phyloP scores from a whole-genome alignment of 2,797 vertebrate species.

The Crypturellus tataupa region DNA sequence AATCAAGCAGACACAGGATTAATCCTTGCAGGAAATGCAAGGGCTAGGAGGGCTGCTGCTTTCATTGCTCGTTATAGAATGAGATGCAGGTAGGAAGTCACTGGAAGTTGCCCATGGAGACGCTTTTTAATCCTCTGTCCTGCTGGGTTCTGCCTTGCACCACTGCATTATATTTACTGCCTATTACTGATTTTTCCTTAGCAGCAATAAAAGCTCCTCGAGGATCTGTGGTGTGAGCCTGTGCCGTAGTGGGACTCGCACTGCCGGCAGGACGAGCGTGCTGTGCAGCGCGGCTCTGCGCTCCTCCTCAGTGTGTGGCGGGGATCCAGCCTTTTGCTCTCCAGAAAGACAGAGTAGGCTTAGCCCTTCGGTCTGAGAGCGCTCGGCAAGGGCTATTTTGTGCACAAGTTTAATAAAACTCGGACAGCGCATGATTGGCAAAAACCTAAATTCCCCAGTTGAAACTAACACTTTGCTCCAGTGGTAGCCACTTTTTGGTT shows the following conservation, averaged over 20 bases:
- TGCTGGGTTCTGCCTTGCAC: not conserved
- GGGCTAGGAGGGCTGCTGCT: not conserved
- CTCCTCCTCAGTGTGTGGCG: rapidly evolving
- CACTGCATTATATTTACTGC: not conserved
- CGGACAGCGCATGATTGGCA: not conserved
- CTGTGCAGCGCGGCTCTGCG: not conserved
- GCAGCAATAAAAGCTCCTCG: not conserved
- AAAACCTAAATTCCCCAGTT: not conserved
- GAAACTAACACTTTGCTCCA: rapidly evolving
- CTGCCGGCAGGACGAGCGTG: not conserved
- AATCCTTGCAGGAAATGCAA: not conserved
- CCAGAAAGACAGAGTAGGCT: not conserved
- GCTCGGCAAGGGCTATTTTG: not conserved
- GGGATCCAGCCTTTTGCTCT: not conserved
- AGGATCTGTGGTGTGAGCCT: not conserved
- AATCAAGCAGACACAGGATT: not conserved
- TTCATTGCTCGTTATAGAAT: not conserved
- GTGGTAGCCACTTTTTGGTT: not conserved
- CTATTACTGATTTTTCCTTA: not conserved
- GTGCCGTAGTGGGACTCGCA: not conserved
- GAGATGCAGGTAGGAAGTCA: too few species aligned
- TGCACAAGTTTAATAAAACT: not conserved
- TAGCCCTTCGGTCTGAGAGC: not conserved
- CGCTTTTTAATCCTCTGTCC: not conserved
- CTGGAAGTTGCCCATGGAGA: not conserved